A percentile compares a stretch with the other conserved stretches of the same genome.
Conservation (phyloP, 2,888 invertebrate genomes). For the Cantharis flavilabris region DNA sequence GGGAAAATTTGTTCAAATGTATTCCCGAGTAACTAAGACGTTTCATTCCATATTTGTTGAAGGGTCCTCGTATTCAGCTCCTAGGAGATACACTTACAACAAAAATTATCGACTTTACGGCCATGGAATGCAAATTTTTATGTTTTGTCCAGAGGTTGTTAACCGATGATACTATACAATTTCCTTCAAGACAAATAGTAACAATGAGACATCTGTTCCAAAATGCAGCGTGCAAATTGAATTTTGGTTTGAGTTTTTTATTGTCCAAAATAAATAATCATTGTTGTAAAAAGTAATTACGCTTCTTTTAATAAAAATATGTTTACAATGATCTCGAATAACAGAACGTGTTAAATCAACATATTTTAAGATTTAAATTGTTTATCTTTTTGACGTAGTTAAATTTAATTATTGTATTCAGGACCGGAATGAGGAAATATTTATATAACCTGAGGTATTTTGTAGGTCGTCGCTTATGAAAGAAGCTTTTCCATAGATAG, state of each 20-base stretch:
- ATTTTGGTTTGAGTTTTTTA: neutral
- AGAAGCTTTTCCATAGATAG: no score
- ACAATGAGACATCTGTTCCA: neutral
- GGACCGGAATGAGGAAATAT: neutral
- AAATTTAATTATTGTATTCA: neutral
- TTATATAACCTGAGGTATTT: no score
- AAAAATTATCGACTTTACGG: neutral
- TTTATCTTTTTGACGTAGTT: neutral
- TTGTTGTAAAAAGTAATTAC: neutral
- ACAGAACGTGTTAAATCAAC: neutral
- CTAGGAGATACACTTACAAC: neutral
- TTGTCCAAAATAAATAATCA: neutral
- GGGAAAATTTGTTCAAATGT: neutral
- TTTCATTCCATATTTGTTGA: neutral
- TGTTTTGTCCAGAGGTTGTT: neutral
- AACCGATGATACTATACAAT: neutral
- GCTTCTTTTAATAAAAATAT: neutral
- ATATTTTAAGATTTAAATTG: neutral
- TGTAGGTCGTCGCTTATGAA: no score
- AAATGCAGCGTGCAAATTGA: neutral
- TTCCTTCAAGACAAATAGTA: neutral
- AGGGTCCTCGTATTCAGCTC: neutral
- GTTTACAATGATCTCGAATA: neutral
- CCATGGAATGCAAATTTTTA: neutral
- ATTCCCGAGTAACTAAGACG: neutral